Base-by-base conservation (phyloP, 2,113 vertebrate genomes). In the Brachirus orientalis region DNA sequence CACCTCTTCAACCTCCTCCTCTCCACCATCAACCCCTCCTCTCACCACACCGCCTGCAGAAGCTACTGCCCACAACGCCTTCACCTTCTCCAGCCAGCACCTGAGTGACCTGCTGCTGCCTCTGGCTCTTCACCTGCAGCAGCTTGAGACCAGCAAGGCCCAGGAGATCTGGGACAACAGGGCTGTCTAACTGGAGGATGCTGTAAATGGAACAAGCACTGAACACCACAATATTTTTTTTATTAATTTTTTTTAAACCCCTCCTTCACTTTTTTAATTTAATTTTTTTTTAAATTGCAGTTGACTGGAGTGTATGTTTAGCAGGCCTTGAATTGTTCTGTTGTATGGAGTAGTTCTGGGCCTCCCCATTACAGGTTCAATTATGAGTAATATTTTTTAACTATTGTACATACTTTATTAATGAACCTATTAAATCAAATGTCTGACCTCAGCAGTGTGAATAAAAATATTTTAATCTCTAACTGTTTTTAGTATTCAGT, bases 51-150 rank as follows among this genome's bases (percentile, higher is more conserved):
- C 84, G 0, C 66, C 88, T 0, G 55, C 63, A 0, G 85, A 84
- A 10, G 44, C 54, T 1, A 28, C 70, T 0, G 90, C 87, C 33
- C 79, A 89, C 72, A 91, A 93, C 1, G 91, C 90, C 6, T 93
- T 93, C 69, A 85, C 89, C 40, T 93, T 93, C 77, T 92, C 92
- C 76, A 91, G 90, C 50, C 93, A 92, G 74, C 91, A 94, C 59
- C 77, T 94, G 18, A 91, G 80, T 0, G 87, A 92, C 72, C 85
- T 94, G 45, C 86, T 94, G 74, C 80, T 94, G 28, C 92, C 93
- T 0, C 75, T 94, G 52, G 91, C 92, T 7, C 80, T 92, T 19
- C 87, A 89, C 44, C 88, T 94, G 43, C 87, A 91, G 86, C 90
- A 90, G 56, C 78, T 93, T 77, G 93, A 93, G 63, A 79, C 77